Percentiles rank a stretch among this genome's conserved stretches.
Evolutionary conservation across 2,113 vertebrate species (phyloP).

Genomic region (Hiodon alosoides): DNA sequence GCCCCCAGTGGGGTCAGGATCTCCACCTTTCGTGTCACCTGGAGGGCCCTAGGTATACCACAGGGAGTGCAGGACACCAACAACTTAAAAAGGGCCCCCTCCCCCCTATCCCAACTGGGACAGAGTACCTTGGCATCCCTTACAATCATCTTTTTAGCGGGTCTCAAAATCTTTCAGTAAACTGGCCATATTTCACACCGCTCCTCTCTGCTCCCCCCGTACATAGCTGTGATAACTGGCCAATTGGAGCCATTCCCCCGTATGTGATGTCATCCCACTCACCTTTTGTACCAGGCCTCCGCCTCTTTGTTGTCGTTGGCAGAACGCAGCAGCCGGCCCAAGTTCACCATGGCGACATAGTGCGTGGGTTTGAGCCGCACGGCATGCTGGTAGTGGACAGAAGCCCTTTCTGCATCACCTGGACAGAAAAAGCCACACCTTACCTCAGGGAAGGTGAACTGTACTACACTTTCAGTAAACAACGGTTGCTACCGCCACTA

Average conservation of each 20-base stretch:
- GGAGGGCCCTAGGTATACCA: constrained; percentile 67
- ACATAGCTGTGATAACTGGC: no score
- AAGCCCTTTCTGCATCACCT: constrained; percentile 75
- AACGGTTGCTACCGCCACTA: no score
- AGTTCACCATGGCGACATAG: constrained; percentile 93
- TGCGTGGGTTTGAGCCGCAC: constrained; percentile 81
- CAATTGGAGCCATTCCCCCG: no score
- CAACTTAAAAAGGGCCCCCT: no score
- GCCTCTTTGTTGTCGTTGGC: constrained; percentile 80
- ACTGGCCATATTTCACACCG: no score
- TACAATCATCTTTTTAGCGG: no score
- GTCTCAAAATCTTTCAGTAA: no score
- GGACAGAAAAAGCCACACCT: neutral
- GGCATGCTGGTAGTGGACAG: constrained; percentile 82
- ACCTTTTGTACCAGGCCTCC: constrained; percentile 91
- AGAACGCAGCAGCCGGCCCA: constrained; percentile 86
- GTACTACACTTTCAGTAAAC: no score
- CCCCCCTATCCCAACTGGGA: no score
- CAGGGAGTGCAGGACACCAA: constrained; percentile 19
- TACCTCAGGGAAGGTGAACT: no score
- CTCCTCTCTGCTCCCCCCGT: no score
- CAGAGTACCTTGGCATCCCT: no score
- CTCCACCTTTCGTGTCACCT: constrained; percentile 78
- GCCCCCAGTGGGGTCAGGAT: constrained; percentile 84
- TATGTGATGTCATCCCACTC: constrained; percentile 18